Percentiles rank a stretch among this genome's conserved stretches.
Conservation (phyloP, 2,113 vertebrate genomes). For the Struthidea cinerea region DNA sequence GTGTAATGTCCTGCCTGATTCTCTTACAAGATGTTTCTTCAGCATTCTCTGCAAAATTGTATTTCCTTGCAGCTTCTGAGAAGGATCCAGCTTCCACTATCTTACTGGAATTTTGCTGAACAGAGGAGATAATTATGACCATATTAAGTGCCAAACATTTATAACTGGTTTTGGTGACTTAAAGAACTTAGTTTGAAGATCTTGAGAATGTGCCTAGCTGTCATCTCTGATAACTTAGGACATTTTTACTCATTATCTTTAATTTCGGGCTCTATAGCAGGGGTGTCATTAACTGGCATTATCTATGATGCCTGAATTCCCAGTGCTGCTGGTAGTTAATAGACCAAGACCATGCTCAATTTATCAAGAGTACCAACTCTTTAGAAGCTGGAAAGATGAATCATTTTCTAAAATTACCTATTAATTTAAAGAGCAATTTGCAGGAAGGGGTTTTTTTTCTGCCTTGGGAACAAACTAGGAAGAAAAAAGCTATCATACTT, state of each 20-base stretch:
- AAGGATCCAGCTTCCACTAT: neutral
- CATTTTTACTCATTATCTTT: neutral
- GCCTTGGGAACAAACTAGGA: neutral
- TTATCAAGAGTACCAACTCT: neutral
- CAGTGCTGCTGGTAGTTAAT: neutral
- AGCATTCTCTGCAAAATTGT: neutral
- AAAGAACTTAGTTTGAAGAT: neutral
- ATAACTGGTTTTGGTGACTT: neutral
- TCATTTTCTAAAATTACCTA: neutral
- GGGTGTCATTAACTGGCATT: neutral
- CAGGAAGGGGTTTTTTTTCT: neutral
- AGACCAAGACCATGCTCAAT: neutral
- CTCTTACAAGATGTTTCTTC: neutral
- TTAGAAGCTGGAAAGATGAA: neutral
- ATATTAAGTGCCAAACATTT: neutral
- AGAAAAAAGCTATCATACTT: neutral
- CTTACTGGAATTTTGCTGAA: neutral
- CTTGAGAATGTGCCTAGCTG: neutral
- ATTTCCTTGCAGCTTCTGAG: neutral
- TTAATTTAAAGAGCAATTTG: neutral
- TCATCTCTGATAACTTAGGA: neutral
- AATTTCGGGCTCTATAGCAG: neutral
- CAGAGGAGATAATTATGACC: neutral
- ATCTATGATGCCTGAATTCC: neutral
- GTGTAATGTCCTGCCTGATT: neutral